A percentile compares a stretch with the other conserved stretches of the same genome.
These are phyloP conservation scores for Lochmaea capreae DNA, from an alignment of 2,888 invertebrate species.

Conservation along the genomic window DNA sequence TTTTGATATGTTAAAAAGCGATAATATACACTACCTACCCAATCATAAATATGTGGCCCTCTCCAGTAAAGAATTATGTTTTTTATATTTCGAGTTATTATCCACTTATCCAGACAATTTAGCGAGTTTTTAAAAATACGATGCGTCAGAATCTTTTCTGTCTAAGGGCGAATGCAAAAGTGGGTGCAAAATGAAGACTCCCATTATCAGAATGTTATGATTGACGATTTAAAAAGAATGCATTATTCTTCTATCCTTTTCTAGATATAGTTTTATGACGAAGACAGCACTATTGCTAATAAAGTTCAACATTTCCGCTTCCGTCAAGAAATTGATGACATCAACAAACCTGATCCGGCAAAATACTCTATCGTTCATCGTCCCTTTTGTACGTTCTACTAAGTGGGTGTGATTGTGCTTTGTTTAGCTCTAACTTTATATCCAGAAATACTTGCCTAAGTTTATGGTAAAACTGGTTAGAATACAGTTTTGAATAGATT, in stretches of 20 bases:
- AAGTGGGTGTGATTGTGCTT: not conserved
- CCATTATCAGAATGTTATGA: too few species aligned
- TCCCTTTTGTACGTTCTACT: constrained; percentile 1
- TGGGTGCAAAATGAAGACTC: too few species aligned
- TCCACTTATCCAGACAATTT: too few species aligned
- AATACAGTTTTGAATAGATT: not conserved
- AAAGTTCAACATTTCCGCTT: constrained; percentile 1
- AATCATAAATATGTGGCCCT: too few species aligned
- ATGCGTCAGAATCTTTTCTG: too few species aligned
- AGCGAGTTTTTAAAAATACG: too few species aligned
- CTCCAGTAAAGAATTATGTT: too few species aligned
- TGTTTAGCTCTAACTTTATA: not conserved
- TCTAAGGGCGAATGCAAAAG: too few species aligned
- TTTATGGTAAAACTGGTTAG: not conserved
- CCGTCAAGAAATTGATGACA: constrained; percentile 7
- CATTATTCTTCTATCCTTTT: not conserved
- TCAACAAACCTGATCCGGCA: not conserved
- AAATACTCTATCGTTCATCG: not conserved
- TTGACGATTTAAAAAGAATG: too few species aligned
- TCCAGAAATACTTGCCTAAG: not conserved
- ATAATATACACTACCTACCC: not conserved
- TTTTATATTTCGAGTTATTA: too few species aligned
- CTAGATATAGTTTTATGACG: not conserved
- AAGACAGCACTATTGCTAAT: not conserved
- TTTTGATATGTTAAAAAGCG: not conserved